Conservation (phyloP, 2,113 vertebrate genomes). For the Urocolius indicus region DNA sequence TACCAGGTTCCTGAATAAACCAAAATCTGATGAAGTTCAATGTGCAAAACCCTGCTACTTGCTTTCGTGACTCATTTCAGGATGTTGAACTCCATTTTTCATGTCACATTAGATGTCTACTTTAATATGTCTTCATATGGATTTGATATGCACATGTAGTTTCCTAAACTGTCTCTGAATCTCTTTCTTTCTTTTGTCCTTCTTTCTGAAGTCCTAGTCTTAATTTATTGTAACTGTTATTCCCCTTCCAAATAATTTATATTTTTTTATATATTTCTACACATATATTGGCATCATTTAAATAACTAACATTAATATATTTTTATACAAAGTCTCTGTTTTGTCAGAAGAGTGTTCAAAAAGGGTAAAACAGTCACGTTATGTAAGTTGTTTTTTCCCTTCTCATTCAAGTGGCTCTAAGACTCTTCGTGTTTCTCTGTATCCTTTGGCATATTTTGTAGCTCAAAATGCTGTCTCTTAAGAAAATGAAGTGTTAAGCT, state of each 20-base stretch:
- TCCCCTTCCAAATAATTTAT: neutral
- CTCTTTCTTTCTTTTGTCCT: neutral
- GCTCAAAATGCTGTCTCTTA: neutral
- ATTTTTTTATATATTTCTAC: neutral
- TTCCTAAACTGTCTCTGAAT: neutral
- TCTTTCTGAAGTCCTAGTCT: neutral
- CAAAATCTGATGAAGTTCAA: neutral
- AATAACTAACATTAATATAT: neutral
- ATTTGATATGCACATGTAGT: neutral
- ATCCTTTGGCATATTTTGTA: neutral
- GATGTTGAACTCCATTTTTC: neutral
- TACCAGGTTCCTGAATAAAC: neutral
- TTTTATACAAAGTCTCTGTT: neutral
- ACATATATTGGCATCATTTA: neutral
- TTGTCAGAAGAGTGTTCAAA: neutral
- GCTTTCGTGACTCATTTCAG: neutral
- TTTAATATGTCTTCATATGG: neutral
- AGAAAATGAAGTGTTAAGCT: neutral
- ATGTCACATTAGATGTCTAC: neutral
- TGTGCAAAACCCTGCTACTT: neutral
- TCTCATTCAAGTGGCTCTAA: neutral
- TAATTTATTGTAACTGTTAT: neutral
- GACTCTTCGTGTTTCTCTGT: neutral
- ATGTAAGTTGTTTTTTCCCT: neutral
- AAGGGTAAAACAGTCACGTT: neutral